Conservation (phyloP, 2,113 vertebrate genomes). For the Toxotes jaculatrix region DNA sequence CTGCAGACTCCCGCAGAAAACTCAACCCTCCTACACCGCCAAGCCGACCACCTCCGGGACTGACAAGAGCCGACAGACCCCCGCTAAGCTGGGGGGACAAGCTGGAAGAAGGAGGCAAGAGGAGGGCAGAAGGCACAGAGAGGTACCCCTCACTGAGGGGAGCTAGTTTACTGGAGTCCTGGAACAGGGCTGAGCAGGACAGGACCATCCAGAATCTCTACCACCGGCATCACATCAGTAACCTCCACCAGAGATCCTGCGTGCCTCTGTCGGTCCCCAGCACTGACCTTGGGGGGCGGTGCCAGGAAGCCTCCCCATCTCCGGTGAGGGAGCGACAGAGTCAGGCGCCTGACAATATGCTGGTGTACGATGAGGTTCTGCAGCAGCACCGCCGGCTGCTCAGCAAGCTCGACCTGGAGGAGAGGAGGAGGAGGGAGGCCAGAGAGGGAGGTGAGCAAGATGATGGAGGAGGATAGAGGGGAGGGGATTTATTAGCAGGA, state of each 20-base stretch:
- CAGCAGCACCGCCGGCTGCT: conserved; percentile 93
- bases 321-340: conserved; percentile 72
- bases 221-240: conserved; percentile 63
- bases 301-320: conserved; percentile 54
- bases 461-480: not conserved
- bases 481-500: not conserved
- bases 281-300: conserved; percentile 67
- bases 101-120: conserved; percentile 84
- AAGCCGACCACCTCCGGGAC: conserved; percentile 83
- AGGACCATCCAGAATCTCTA: conserved; percentile 86
- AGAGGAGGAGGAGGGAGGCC: conserved; percentile 92
- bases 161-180: conserved; percentile 82
- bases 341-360: conserved; percentile 73
- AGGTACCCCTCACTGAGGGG: conserved; percentile 85
- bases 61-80: conserved; percentile 69
- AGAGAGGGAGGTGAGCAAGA: conserved; percentile 90
- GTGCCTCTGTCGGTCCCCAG: conserved; percentile 70
- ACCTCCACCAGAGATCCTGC: conserved; percentile 84
- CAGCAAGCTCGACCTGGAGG: conserved; percentile 97
- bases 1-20: conserved; percentile 84
- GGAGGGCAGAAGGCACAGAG: conserved; percentile 83
- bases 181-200: conserved; percentile 88
- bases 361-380: conserved; percentile 93
- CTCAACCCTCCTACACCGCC: conserved; percentile 68
- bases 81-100: conserved; percentile 80